phyloP scores from a whole-genome alignment of 1,140 invertebrate genomes.

The Drusus annulatus region DNA sequence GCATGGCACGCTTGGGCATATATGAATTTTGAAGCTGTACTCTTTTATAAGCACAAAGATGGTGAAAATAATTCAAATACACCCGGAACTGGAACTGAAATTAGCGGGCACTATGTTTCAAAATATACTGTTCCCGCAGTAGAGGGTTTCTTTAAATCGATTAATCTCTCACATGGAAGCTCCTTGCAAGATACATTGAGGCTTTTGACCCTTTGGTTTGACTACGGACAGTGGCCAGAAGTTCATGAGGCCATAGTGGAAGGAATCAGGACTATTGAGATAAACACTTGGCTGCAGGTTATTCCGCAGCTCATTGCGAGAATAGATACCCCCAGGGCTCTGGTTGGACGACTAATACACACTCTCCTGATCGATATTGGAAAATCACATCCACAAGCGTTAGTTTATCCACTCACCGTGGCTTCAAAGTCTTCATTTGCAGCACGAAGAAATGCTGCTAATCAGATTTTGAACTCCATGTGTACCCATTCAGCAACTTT shows the following conservation, averaged over 20 bases:
- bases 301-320: conserved; percentile 98
- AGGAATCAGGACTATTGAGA: conserved; percentile 93
- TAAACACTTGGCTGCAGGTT: conserved; percentile 99
- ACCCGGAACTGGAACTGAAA: conserved; percentile 62
- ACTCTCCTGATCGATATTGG: conserved; percentile 96
- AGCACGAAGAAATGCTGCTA: conserved; percentile 91
- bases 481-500: conserved; percentile 92
- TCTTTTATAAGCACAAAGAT: conserved; percentile 88
- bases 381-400: conserved; percentile 89
- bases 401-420: conserved; percentile 98
- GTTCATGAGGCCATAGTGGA: conserved; percentile 95
- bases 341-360: conserved; percentile 93
- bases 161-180: conserved; percentile 91
- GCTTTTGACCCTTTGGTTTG: conserved; percentile 94
- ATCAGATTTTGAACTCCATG: conserved; percentile 96
- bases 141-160: conserved; percentile 96
- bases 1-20: conserved; percentile 99
- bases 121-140: conserved; percentile 94
- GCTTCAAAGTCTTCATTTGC: conserved; percentile 94
- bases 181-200: conserved; percentile 98
- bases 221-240: conserved; percentile 93
- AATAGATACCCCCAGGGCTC: conserved; percentile 92
- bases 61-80: conserved; percentile 61
- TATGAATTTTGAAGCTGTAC: conserved; percentile 97
- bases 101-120: conserved; percentile 75